These are phyloP conservation scores for Elephas maximus DNA, from an alignment of 2,113 vertebrate species.

Conservation along the genomic window DNA sequence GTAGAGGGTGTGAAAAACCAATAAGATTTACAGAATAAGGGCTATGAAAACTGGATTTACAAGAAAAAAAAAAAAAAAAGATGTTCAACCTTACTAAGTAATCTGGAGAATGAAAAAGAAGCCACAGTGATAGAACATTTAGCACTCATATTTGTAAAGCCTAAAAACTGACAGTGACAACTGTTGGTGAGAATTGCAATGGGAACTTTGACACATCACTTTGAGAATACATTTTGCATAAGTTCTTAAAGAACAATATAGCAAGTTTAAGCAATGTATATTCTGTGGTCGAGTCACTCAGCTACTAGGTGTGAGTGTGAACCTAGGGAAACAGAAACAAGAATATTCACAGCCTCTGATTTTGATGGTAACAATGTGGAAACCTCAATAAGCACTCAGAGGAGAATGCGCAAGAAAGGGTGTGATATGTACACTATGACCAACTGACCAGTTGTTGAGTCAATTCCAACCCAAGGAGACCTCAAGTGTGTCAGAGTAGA, in stretches of 20 bases:
- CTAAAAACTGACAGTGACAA: not conserved
- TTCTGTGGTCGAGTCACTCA: not conserved
- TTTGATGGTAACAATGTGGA: not conserved
- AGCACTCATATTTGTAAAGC: not conserved
- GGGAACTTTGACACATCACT: not conserved
- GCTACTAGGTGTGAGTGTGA: not conserved
- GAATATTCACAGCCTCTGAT: not conserved
- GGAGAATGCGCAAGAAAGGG: not conserved
- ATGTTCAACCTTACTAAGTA: not conserved
- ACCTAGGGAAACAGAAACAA: not conserved
- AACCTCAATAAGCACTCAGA: not conserved
- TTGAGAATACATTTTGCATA: not conserved
- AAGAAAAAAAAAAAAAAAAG: not conserved
- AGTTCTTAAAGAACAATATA: not conserved
- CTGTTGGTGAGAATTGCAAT: not conserved
- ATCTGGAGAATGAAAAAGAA: not conserved
- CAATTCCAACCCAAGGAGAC: not conserved
- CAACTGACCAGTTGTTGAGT: not conserved
- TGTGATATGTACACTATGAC: fast-evolving
- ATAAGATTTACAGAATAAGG: constrained; percentile 47
- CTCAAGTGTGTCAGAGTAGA: not conserved
- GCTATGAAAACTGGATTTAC: not conserved
- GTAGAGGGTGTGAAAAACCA: not conserved
- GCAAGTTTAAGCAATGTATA: not conserved
- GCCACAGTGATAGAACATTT: not conserved